Conservation (phyloP, 2,888 invertebrate species). For the Phortica okadai region DNA sequence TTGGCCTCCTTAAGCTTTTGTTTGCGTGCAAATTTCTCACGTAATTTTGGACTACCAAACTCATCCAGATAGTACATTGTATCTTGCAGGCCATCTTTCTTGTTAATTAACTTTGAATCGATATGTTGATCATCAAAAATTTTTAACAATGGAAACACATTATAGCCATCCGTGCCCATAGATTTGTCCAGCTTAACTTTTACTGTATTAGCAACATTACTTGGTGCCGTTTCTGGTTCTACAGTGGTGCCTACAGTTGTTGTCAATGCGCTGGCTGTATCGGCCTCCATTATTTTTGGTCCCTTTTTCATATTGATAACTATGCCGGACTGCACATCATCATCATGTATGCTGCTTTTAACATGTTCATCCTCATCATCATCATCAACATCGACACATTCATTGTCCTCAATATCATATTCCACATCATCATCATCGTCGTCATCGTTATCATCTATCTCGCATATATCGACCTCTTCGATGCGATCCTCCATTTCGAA, state of each 20-base stretch:
- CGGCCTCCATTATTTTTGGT: slow-evolving; percentile 32
- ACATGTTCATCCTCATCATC: slow-evolving; percentile 47
- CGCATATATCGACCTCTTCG: slow-evolving; percentile 67
- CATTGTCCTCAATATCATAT: slow-evolving; percentile 46
- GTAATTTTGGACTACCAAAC: slow-evolving; percentile 75
- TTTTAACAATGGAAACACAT: slow-evolving; percentile 71
- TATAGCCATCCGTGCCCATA: slow-evolving; percentile 68
- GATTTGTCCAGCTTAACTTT: background rate
- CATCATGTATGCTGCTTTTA: slow-evolving; percentile 31
- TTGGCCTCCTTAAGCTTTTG: slow-evolving; percentile 70
- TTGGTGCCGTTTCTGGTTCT: background rate
- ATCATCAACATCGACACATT: slow-evolving; percentile 44
- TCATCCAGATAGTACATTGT: slow-evolving; percentile 76
- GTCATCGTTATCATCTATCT: slow-evolving; percentile 57
- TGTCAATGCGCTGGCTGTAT: slow-evolving; percentile 40
- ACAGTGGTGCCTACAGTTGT: background rate
- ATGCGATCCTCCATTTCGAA: slow-evolving; percentile 70
- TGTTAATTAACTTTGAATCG: slow-evolving; percentile 75
- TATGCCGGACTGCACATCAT: slow-evolving; percentile 63
- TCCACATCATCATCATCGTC: slow-evolving; percentile 52
- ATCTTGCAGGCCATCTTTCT: slow-evolving; percentile 75
- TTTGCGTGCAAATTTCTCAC: slow-evolving; percentile 74
- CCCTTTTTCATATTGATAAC: slow-evolving; percentile 54
- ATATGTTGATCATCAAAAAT: slow-evolving; percentile 72
- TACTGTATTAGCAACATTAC: background rate